Evolutionary conservation across 2,888 invertebrate species (phyloP), one percentile per base, ranked within the genome.

Genomic region (Miltochrista miniata): DNA sequence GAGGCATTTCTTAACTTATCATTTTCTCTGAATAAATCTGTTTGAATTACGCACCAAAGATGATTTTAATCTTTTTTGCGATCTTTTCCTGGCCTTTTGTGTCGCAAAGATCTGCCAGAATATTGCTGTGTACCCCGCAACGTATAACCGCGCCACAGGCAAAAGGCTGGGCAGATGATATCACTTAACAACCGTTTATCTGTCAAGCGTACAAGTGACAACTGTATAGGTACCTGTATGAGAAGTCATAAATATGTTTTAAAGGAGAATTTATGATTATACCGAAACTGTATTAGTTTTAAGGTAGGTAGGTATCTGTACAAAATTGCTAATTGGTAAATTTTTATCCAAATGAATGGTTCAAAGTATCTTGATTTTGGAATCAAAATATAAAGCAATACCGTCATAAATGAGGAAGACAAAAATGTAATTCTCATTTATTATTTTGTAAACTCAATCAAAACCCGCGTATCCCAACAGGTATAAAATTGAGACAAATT

Each of bases 161-260:
- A 64, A 62, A 56, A 51, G 51, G 53, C 50, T 41, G 43, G 31
- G 18, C 39, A 64, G 67, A 64, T 64, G 35, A 57, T 67, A 59
- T 64, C 60, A 56, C 49, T 51, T 53, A 48, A 56, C 54, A 56
- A 52, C 49, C 54, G 51, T 53, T 67, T 63, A 53, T 64, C 56
- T 56, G 60, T 56, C 64, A 59, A 47, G 54, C 59, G 47, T 46
- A 48, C 46, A 55, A 50, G 48, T 59, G 59, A 59, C 55, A 54
- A 29, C 39, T 24, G 5, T 24, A 24, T 24, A 24, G 18, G 5
- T 24, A 24, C 44, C 37, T 50, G 43, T n/a, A n/a, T n/a, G n/a
- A n/a, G n/a, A n/a, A n/a, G n/a, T n/a, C n/a, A 59, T 59, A 59
- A 38, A 59, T 36, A 10, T 10, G 14, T 15, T 14, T 4, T 24